Evolutionary conservation across 2,797 vertebrate species (phyloP), one percentile per base, ranked within the genome.

Genomic region (Geotrypetes seraphini): DNA sequence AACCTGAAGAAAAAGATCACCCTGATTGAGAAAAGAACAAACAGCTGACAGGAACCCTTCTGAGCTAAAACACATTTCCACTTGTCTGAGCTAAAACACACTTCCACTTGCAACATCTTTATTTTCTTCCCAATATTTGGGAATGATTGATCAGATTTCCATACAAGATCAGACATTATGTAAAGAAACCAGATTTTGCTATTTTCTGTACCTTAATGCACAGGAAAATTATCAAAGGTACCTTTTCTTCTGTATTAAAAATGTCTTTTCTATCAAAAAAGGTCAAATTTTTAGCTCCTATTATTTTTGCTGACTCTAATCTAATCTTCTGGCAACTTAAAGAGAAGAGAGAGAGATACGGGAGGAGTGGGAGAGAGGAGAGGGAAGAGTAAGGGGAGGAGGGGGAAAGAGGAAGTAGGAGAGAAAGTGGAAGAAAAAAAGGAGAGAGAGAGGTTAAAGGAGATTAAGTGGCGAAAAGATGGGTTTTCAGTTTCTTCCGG

Each of bases 231-330:
- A 82, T 83, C 87, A 75, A 76, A 73, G 79, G 63, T 70, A 71
- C 42, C 76, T 74, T 83, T 57, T n/a, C 83, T 78, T 85, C 73
- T 6, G 61, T 67, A 76, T 72, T 75, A 71, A 65, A 81, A n/a
- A n/a, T n/a, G n/a, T n/a, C n/a, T n/a, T 85, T 84, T 84, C 84
- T 77, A 79, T 83, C 76, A 82, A 58, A 83, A 85, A 85, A 82
- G 84, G 77, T 69, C 66, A 39, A 31, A 50, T 57, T 60, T 60
- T 38, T 50, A 49, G 28, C 38, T 48, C 48, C 47, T 25, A 24
- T 58, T 41, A 53, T 52, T 56, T 56, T 59, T 36, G 35, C 58
- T 63, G 45, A 60, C 39, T 42, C n/a, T n/a, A n/a, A n/a, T n/a
- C n/a, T n/a, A n/a, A n/a, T n/a, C n/a, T n/a, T n/a, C n/a, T n/a